Conservation (phyloP, 2,113 vertebrate species). For the Ophthalmolycus amberensis region DNA sequence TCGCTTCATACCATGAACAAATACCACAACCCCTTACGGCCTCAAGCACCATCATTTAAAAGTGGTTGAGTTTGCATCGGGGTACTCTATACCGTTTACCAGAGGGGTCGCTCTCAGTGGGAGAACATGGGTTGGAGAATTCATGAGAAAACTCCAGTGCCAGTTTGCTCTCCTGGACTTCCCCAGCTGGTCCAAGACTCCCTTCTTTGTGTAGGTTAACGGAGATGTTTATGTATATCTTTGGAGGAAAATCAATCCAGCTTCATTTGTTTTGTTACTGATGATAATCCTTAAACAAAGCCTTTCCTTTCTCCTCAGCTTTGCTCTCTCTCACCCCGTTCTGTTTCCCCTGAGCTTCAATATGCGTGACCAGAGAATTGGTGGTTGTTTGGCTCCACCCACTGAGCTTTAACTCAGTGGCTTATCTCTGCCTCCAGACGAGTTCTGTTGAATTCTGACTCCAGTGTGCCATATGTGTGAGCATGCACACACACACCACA, state of each 20-base stretch:
- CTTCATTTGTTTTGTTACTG: background rate
- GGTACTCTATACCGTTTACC: too few relatives aligned
- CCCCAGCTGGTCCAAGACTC: background rate
- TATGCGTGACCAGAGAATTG: conserved; percentile 4
- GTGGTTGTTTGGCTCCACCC: conserved; percentile 21
- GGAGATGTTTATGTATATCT: background rate
- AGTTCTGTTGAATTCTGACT: conserved; percentile 31
- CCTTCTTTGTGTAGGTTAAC: background rate
- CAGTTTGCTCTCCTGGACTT: background rate
- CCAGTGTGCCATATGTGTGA: conserved; percentile 3
- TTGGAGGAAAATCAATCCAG: background rate
- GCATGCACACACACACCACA: background rate
- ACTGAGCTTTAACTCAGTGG: conserved; percentile 32
- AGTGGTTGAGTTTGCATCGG: too few relatives aligned
- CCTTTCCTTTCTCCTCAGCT: background rate
- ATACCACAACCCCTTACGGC: too few relatives aligned
- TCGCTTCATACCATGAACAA: too few relatives aligned
- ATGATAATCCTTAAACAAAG: background rate
- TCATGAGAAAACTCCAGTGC: background rate
- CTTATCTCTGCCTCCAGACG: conserved; percentile 60
- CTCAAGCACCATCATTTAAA: too few relatives aligned
- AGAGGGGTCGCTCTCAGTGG: too few relatives aligned
- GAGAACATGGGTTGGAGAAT: too few relatives aligned
- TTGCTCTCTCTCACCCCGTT: background rate
- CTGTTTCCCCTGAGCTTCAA: background rate